Evolutionary conservation across 2,113 vertebrate genomes (phyloP), one percentile per base, ranked within the genome.

Genomic region (Tinamus guttatus): DNA sequence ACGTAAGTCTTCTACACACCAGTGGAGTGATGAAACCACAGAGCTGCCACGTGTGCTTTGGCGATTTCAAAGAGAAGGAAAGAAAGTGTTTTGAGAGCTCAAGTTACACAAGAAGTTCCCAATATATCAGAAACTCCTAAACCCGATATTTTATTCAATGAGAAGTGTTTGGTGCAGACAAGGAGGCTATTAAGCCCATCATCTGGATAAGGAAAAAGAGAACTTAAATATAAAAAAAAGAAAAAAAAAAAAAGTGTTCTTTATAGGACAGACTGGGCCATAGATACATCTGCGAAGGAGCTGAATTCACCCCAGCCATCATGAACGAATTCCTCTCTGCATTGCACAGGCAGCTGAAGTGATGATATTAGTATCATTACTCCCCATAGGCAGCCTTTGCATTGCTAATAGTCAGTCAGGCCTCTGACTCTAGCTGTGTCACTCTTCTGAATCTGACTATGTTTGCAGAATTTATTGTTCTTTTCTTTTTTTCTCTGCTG

Each of bases 341-440:
- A 47, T 59, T 91, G 27, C 56, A 54, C 79, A 71, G 49, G 15
- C 40, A 67, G 11, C 5, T 83, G 41, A 80, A 64, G 17, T 1
- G 1, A 28, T 7, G 32, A 3, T 25, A 12, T 18, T 62, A 64
- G 70, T 13, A 32, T 15, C 0, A 0, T 7, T 41, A 63, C 14
- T 24, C 19, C 16, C 13, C 15, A 62, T 45, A 38, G 32, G 58
- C 34, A 40, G 34, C 13, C 9, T 87, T 78, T 85, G n/a, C 8
- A 47, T 34, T 64, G 8, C 12, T 40, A 60, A 34, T 25, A 22
- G 11, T 74, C 40, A 5, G 2, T 47, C 27, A 64, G 2, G 56
- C 6, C 45, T 84, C 52, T 56, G 62, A 60, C 54, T 68, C 8
- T 8, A 56, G 21, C n/a, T 56, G 6, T 60, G 51, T 49, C 12